Percentiles rank a stretch among this genome's conserved stretches.
These are phyloP conservation scores for Morpho deidamia DNA, from an alignment of 2,888 invertebrate genomes.

Conservation along the genomic window DNA sequence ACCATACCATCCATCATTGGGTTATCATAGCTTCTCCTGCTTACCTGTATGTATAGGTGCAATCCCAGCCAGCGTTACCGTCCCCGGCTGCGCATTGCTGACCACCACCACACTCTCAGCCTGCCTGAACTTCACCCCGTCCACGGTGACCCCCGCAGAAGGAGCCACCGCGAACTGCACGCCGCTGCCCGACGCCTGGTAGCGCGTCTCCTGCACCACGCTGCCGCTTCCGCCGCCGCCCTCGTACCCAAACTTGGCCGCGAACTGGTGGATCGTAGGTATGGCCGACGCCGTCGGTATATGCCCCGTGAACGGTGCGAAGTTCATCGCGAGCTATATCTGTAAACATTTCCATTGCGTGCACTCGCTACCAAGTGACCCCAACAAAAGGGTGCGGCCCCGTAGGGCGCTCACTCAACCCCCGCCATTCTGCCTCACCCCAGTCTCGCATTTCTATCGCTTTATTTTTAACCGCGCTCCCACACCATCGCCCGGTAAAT, in stretches of 20 bases:
- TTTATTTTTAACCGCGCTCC: slow-evolving; percentile 73
- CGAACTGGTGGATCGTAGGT: slow-evolving; percentile 90
- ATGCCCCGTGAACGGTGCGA: slow-evolving; percentile 90
- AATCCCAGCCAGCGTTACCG: slow-evolving; percentile 54
- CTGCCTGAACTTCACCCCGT: slow-evolving; percentile 80
- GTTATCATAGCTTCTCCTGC: background rate
- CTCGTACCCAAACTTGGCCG: slow-evolving; percentile 83
- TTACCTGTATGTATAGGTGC: slow-evolving; percentile 66
- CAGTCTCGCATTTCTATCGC: slow-evolving; percentile 56
- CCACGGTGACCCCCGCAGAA: slow-evolving; percentile 43
- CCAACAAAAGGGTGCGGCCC: slow-evolving; percentile 59
- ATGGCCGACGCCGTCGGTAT: slow-evolving; percentile 86
- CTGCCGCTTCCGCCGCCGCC: slow-evolving; percentile 44
- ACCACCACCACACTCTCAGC: slow-evolving; percentile 73
- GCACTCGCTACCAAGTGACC: slow-evolving; percentile 28
- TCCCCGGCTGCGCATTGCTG: slow-evolving; percentile 73
- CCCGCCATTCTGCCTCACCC: slow-evolving; percentile 73
- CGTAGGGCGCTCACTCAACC: slow-evolving; percentile 69
- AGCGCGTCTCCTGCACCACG: slow-evolving; percentile 62
- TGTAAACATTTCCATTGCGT: slow-evolving; percentile 30
- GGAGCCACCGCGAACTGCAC: slow-evolving; percentile 62
- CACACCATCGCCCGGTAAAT: slow-evolving; percentile 56
- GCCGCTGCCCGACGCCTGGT: slow-evolving; percentile 48
- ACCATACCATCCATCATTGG: no score
- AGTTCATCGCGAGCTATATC: slow-evolving; percentile 81